phyloP scores from a whole-genome alignment of 2,797 vertebrate genomes.

The Holocentrus rufus region DNA sequence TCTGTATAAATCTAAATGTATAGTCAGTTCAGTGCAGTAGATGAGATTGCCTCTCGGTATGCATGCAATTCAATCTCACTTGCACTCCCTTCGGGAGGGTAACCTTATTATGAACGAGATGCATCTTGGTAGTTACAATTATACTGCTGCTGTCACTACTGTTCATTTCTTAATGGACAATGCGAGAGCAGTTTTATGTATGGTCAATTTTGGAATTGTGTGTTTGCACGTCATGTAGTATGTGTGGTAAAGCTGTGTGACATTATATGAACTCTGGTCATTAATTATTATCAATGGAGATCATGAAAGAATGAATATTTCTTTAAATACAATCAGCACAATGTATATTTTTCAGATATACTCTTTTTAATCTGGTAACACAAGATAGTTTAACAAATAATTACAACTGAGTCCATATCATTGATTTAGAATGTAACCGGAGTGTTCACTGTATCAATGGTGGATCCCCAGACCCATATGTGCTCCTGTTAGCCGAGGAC shows the following conservation, averaged over 20 bases:
- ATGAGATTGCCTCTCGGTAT: conserved; percentile 73
- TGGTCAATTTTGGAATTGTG: conserved; percentile 15
- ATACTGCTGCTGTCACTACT: conserved; percentile 53
- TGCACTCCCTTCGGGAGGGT: conserved; percentile 49
- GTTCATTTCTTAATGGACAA: conserved; percentile 46
- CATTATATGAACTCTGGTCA: not conserved
- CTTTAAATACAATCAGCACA: not conserved
- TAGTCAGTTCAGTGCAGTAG: conserved; percentile 55
- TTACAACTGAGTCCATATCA: not conserved
- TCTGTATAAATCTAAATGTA: conserved; percentile 52
- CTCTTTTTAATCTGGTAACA: not conserved
- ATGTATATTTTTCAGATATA: not conserved
- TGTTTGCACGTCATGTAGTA: not conserved
- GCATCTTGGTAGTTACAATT: conserved; percentile 64
- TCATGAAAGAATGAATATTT: too few species aligned
- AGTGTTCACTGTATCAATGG: not conserved
- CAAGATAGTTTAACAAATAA: not conserved
- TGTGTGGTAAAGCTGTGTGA: not conserved
- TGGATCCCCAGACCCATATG: too few species aligned
- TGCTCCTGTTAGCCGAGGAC: too few species aligned
- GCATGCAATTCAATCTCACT: conserved; percentile 65
- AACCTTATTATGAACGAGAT: conserved; percentile 56
- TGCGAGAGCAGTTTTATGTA: conserved; percentile 28
- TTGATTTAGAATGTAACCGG: not conserved
- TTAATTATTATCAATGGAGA: too few species aligned